Percentiles rank a stretch among this genome's conserved stretches.
Conservation (phyloP, 2,888 invertebrate genomes). For the Phania funesta region DNA sequence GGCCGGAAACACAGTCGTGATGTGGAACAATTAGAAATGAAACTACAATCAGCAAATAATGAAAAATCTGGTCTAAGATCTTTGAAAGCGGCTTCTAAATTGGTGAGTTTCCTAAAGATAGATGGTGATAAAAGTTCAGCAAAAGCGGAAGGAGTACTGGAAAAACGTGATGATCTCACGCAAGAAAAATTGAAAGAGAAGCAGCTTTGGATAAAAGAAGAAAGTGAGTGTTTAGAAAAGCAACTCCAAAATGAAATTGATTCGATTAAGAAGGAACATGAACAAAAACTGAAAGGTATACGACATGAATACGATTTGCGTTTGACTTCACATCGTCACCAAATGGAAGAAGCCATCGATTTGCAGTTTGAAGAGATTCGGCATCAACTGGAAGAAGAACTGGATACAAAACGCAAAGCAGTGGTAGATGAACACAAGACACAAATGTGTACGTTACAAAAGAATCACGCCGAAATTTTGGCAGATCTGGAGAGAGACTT, state of each 20-base stretch:
- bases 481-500: constrained; percentile 79
- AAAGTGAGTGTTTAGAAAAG: constrained; percentile 78
- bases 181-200: constrained; percentile 78
- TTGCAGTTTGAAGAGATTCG: constrained; percentile 80
- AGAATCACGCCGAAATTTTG: constrained; percentile 78
- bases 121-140: constrained; percentile 58
- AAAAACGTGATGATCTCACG: constrained; percentile 68
- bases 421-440: constrained; percentile 82
- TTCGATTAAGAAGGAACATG: constrained; percentile 74
- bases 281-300: constrained; percentile 79
- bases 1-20: constrained; percentile 74
- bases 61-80: constrained; percentile 75
- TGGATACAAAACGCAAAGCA: constrained; percentile 81
- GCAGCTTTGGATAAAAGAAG: constrained; percentile 80
- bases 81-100: constrained; percentile 74
- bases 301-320: constrained; percentile 78
- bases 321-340: constrained; percentile 80
- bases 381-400: constrained; percentile 78
- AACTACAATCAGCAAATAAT: constrained; percentile 77
- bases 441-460: constrained; percentile 78
- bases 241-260: constrained; percentile 76
- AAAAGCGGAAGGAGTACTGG: constrained; percentile 66
- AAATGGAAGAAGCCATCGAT: constrained; percentile 81
- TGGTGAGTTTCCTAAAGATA: constrained; percentile 74
- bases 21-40: constrained; percentile 81